Evolutionary conservation across 2,113 vertebrate genomes (phyloP).

Genomic region (Lepisosteus osseus): DNA sequence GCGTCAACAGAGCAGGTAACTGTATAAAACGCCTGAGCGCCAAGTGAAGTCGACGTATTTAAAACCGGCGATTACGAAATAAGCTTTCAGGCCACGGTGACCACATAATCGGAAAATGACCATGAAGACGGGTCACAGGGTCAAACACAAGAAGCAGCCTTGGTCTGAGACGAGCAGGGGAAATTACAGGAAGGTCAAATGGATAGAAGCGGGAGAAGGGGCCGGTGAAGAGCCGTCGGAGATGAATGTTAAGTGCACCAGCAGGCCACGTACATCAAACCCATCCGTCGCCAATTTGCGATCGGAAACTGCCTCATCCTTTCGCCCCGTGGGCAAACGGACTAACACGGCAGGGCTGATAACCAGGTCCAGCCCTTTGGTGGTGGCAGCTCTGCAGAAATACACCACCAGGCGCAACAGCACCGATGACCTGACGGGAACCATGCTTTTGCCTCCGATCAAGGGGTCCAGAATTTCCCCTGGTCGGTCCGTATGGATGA

Average conservation of each 20-base stretch:
- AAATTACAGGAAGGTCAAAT: slow-evolving; percentile 24
- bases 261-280: background rate
- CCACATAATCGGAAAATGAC: slow-evolving; percentile 8
- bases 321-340: slow-evolving; percentile 12
- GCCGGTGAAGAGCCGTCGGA: background rate
- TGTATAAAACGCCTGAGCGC: slow-evolving; percentile 34
- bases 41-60: background rate
- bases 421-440: background rate
- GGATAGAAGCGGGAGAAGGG: slow-evolving; percentile 25
- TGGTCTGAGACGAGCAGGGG: slow-evolving; percentile 34
- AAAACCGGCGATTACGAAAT: background rate
- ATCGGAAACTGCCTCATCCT: background rate
- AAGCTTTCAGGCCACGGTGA: background rate
- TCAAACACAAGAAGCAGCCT: slow-evolving; percentile 30
- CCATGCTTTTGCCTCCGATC: slow-evolving; percentile 50
- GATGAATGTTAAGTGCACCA: slow-evolving; percentile 12
- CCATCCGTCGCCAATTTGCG: slow-evolving; percentile 3
- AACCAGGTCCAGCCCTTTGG: slow-evolving; percentile 23
- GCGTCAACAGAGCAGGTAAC: slow-evolving; percentile 12
- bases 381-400: slow-evolving; percentile 6
- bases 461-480: slow-evolving; percentile 22
- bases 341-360: slow-evolving; percentile 16
- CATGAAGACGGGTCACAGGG: slow-evolving; percentile 41
- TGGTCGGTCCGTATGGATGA: background rate
- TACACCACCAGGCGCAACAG: slow-evolving; percentile 15